Percentiles rank a stretch among this genome's conserved stretches.
Conservation (phyloP, 2,113 vertebrate species). For the Furnarius figulus region DNA sequence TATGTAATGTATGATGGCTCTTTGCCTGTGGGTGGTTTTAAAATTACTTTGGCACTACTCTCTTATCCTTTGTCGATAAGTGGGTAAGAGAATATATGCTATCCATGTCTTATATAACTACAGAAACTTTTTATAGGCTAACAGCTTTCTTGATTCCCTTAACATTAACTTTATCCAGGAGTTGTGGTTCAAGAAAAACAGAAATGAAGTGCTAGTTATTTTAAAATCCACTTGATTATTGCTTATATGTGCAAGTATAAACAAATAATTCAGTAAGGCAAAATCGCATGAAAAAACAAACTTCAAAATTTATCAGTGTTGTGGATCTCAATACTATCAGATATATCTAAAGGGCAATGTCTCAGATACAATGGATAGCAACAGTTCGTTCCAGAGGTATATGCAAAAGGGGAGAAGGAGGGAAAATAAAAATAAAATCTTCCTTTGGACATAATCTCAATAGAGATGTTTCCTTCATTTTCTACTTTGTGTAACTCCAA, state of each 20-base stretch:
- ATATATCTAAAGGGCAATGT: not conserved
- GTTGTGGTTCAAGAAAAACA: not conserved
- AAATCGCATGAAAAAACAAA: not conserved
- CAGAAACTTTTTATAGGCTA: not conserved
- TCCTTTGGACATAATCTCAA: not conserved
- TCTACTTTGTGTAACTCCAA: not conserved
- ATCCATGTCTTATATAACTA: not conserved
- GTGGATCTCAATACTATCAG: not conserved
- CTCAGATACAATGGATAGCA: not conserved
- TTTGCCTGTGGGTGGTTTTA: not conserved
- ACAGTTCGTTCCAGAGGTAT: not conserved
- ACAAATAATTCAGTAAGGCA: not conserved
- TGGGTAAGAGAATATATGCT: not conserved
- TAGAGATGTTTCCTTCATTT: not conserved
- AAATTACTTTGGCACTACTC: not conserved
- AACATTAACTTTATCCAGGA: not conserved
- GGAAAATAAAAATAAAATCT: not conserved
- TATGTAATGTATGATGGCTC: not conserved
- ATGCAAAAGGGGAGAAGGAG: not conserved
- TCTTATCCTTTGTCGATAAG: not conserved
- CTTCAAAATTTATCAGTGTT: not conserved
- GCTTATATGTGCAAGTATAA: not conserved
- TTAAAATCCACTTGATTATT: not conserved
- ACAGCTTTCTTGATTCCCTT: not conserved
- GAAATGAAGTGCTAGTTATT: not conserved